These are phyloP conservation scores for Cinara cedri DNA, from an alignment of 2,888 invertebrate species.

Conservation along the genomic window DNA sequence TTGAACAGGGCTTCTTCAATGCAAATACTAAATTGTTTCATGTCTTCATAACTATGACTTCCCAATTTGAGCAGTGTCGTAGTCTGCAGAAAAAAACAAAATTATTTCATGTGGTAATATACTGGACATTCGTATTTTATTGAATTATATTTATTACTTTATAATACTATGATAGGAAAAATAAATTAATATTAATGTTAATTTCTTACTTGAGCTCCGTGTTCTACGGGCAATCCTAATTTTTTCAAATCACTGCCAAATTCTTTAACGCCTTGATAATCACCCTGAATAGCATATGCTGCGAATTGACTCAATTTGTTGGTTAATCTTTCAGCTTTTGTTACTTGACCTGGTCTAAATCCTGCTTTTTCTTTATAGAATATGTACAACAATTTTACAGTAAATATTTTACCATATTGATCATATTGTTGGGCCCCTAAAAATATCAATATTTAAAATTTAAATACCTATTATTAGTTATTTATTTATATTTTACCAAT, in stretches of 20 bases:
- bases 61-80: constrained; percentile 97
- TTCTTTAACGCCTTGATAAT: constrained; percentile 91
- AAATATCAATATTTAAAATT: constrained; percentile 15
- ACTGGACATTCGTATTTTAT: no score
- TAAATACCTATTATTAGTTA: not conserved
- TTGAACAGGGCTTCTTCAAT: constrained; percentile 93
- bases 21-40: constrained; percentile 88
- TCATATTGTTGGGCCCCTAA: constrained; percentile 96
- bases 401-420: constrained; percentile 98
- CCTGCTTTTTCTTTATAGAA: constrained; percentile 98
- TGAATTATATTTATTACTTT: not conserved
- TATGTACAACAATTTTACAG: constrained; percentile 91
- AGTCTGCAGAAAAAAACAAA: constrained; percentile 66
- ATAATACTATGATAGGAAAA: not conserved
- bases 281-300: constrained; percentile 90
- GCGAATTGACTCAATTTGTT: constrained; percentile 92
- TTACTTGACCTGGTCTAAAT: constrained; percentile 91
- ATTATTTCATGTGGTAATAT: no score
- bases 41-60: constrained; percentile 83
- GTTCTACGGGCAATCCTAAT: constrained; percentile 93
- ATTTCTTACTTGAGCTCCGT: constrained; percentile 83
- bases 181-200: not conserved
- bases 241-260: constrained; percentile 92
- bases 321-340: constrained; percentile 89
- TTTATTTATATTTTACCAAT: constrained; percentile 65